Base-by-base conservation (phyloP, 2,113 vertebrate genomes). In the Zosterops lateralis region DNA sequence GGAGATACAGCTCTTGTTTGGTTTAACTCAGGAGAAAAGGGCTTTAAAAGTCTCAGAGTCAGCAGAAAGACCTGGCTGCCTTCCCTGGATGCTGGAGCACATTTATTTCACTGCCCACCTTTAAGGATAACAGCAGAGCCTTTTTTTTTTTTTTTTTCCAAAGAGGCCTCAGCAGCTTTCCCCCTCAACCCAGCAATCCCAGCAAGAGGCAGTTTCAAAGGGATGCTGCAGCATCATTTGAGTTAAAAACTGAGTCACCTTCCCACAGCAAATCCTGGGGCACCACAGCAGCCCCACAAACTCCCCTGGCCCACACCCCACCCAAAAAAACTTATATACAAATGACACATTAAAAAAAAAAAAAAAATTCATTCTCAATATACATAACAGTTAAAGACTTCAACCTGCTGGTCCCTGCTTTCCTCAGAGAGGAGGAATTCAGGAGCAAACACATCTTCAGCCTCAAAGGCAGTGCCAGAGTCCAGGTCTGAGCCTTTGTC, bases 291-390 rank as follows among this genome's bases (percentile, higher is more conserved):
- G 42, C 29, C 25, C 42, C 20, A 14, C 16, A 48, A 65, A 26
- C 21, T 21, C 51, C 54, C 1, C 3, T 34, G 13, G 12, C 14
- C 65, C 75, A 24, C 61, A 14, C 12, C 14, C 25, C 15, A 38
- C 36, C 10, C 36, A 38, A 38, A 38, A 10, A 38, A 38, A 38
- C 36, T 38, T 38, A 38, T 38, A 38, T 38, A 38, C 36, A 8
- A 38, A 48, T 34, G 1, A 10, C 24, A 12, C 0, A 0, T 6
- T 0, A 29, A 48, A 44, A 66, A 50, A 22, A 1, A 2, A 6
- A 14, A 13, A 16, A 60, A 25, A 17, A 7, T n/a, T 11, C 6
- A 4, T 48, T 29, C 19, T 32, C 29, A n/a, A 22, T 4, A 73
- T 8, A 14, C 1, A 11, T 7, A 12, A 13, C 22, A 40, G 11